Conservation (phyloP, 1,140 invertebrate genomes). For the Bactericera cockerelli region DNA sequence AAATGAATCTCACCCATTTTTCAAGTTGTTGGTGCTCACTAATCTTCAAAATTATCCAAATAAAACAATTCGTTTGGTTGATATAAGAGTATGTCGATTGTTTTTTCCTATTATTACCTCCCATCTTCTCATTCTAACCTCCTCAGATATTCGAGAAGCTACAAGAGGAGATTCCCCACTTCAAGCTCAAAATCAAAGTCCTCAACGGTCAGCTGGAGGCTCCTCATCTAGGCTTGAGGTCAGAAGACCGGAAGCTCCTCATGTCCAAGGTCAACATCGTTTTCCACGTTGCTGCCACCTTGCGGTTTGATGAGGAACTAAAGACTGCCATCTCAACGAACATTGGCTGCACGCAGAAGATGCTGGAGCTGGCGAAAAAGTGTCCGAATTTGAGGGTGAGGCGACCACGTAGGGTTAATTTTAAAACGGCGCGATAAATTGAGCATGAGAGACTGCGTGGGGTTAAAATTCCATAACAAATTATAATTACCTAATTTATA, state of each 20-base stretch:
- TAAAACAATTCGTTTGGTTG: no score
- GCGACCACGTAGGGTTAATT: not conserved
- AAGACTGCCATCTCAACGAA: conserved; percentile 45
- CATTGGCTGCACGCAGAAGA: conserved; percentile 41
- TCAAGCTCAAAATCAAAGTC: conserved; percentile 17
- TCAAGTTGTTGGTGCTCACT: no score
- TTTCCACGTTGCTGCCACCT: conserved; percentile 48
- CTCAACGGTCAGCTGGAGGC: conserved; percentile 40
- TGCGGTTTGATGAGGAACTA: conserved; percentile 47
- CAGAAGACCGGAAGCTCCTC: conserved; percentile 45
- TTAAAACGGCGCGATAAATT: no score
- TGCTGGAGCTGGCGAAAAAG: conserved; percentile 31
- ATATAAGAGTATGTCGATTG: no score
- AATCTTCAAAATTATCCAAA: no score
- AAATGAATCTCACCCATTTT: no score
- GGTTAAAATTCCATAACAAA: no score
- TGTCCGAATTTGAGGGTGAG: conserved; percentile 34
- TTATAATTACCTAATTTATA: no score
- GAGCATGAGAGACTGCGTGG: no score
- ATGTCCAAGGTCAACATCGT: conserved; percentile 60
- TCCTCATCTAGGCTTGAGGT: conserved; percentile 34
- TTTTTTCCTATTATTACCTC: no score
- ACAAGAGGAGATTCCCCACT: conserved; percentile 17
- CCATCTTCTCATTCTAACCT: no score
- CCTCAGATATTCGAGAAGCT: conserved; percentile 15